phyloP scores from a whole-genome alignment of 1,140 invertebrate species.

The Eufriesea mexicana region DNA sequence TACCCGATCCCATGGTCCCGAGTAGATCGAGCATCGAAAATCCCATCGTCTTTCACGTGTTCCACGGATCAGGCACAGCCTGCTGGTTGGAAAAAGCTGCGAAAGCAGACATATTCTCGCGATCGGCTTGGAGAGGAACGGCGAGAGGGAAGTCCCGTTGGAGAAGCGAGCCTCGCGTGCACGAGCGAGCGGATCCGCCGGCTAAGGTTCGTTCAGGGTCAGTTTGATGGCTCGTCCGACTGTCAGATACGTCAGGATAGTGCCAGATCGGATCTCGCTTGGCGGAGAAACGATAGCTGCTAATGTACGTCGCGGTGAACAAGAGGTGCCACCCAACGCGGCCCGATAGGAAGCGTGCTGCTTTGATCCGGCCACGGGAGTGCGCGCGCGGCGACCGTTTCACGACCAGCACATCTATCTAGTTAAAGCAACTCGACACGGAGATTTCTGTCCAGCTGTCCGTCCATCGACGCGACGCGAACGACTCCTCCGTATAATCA shows the following conservation, averaged over 20 bases:
- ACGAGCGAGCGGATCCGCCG: background rate
- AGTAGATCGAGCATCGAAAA: background rate
- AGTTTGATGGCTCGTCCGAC: conserved; percentile 58
- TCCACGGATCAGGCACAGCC: no score
- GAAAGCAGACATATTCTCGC: background rate
- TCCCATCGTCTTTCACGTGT: no score
- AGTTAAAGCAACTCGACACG: conserved; percentile 58
- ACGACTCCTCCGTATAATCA: conserved; percentile 58
- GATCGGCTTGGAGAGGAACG: background rate
- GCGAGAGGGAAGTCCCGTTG: background rate
- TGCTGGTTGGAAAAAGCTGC: background rate
- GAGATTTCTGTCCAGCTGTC: conserved; percentile 64
- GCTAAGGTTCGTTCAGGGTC: conserved; percentile 41
- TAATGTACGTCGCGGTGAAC: conserved; percentile 68
- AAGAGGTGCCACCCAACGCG: conserved; percentile 66
- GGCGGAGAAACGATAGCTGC: conserved; percentile 65
- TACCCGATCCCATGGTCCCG: no score
- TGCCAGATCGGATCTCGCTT: conserved; percentile 43
- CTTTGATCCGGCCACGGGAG: conserved; percentile 37
- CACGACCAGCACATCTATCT: conserved; percentile 46
- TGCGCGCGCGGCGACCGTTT: conserved; percentile 23
- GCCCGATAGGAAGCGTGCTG: conserved; percentile 53
- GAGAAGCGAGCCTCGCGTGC: background rate
- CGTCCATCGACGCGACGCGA: conserved; percentile 58
- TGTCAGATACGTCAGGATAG: conserved; percentile 70